Base-by-base conservation (phyloP, 2,113 vertebrate genomes). In the Xerus inauris region DNA sequence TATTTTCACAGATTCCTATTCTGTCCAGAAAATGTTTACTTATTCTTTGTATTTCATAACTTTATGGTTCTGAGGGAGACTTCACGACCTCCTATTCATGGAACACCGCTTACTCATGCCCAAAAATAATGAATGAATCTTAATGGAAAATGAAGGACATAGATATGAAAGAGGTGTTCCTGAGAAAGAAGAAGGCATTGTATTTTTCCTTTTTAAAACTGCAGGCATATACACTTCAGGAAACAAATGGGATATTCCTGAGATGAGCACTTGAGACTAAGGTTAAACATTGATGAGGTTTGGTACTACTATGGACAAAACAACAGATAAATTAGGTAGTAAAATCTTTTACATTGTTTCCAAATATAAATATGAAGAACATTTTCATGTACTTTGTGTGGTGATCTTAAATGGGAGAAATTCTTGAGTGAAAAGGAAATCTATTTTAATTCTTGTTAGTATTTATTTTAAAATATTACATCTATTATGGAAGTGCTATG, bases 211-310 rank as follows among this genome's bases (percentile, higher is more conserved):
- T 51, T 22, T 57, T 57, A 4, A n/a, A n/a, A 83, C 59, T 45
- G 22, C 42, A 6, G n/a, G 65, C 19, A 47, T 89, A 32, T 10
- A 65, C 24, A 65, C 45, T 85, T 67, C 14, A 89, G 45, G 49
- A 73, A 90, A 87, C 38, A 90, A 47, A 84, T 40, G 45, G 26
- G 45, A 86, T 93, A 91, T 49, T 10, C 13, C 5, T 90, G 38
- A 85, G 38, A 59, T 12, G 12, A 35, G 45, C 35, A 6, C 24
- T 22, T 65, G 14, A 87, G 35, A 76, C 19, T 16, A 59, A 86
- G 3, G 28, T 85, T 84, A 71, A 94, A 76, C 88, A 54, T 32
- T 69, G 32, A 19, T 87, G 32, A 85, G 13, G 42, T 51, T 54
- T 19, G 19, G 8, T 94, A 35, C 82, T 35, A 72, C 20, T 92